Base-by-base conservation (phyloP, 1,140 invertebrate species). In the Aricia agestis region DNA sequence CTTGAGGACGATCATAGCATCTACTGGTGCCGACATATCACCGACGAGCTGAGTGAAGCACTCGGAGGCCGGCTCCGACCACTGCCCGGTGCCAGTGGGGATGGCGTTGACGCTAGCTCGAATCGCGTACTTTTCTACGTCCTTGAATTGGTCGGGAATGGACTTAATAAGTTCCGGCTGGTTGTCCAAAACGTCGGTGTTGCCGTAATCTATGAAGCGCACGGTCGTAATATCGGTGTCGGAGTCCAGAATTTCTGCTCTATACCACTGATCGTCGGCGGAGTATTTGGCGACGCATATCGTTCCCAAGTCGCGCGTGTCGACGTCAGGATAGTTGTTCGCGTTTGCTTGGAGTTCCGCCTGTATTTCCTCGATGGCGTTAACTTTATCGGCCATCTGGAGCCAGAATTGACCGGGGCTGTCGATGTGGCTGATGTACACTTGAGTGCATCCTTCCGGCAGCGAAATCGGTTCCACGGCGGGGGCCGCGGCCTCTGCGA, bases 181-280 rank as follows among this genome's bases (percentile, higher is more conserved):
- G 68, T 94, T 95, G 52, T 94, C 92, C 0, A 95, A 92, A 0
- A 94, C 93, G 78, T 96, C 95, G 0, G 95, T 95, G 74, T 96
- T 96, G 7, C 97, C 97, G 82, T 95, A 97, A 82, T 98, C 97
- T 4, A 97, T 94, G 80, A 97, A 98, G 32, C 94, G 92, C 0
- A 97, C 94, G 1, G 95, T 95, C 13, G 94, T 95, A 25, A 95
- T 94, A 67, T 94, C 95, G 11, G 92, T 91, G 73, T 95, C 94
- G 0, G 93, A 92, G 76, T 96, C 95, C 1, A 96, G 92, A n/a
- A 97, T 94, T 76, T 95, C 93, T 1, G 96, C 96, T 75, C 97
- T 92, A 79, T 97, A 97, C 96, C 96, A 98, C 1, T 88, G 83
- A 52, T 95, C 93, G 80, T 97, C 95, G 1, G 94, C 93, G 0